Conservation (phyloP, 1,140 invertebrate species). For the Drosophila santomea region DNA sequence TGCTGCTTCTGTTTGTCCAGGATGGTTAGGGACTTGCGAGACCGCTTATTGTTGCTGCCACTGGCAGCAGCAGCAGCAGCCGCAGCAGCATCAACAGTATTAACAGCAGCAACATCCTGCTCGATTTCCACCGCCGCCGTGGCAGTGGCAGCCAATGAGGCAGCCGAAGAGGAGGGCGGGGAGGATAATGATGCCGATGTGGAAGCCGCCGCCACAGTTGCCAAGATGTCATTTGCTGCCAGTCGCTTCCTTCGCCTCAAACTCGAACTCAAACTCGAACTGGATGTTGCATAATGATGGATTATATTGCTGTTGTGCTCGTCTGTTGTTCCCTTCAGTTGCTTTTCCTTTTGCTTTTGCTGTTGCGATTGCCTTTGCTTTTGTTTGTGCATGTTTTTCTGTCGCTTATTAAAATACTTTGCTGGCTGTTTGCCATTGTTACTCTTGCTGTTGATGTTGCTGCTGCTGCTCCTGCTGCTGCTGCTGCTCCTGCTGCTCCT, state of each 20-base stretch:
- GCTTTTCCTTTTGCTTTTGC: slow-evolving; percentile 9
- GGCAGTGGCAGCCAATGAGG: slow-evolving; percentile 32
- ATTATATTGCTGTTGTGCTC: slow-evolving; percentile 71
- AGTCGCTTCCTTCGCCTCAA: slow-evolving; percentile 63
- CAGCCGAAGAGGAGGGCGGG: slow-evolving; percentile 21
- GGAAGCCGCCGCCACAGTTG: slow-evolving; percentile 48
- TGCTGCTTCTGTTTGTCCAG: slow-evolving; percentile 41
- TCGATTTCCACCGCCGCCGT: slow-evolving; percentile 32
- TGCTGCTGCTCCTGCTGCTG: slow-evolving; percentile 22
- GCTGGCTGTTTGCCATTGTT: slow-evolving; percentile 73
- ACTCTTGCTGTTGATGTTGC: slow-evolving; percentile 39
- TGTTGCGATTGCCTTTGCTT: slow-evolving; percentile 20
- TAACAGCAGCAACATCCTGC: slow-evolving; percentile 35
- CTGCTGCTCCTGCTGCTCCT: slow-evolving; percentile 14
- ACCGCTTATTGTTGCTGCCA: slow-evolving; percentile 46
- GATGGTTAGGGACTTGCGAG: slow-evolving; percentile 69
- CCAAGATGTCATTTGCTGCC: slow-evolving; percentile 65
- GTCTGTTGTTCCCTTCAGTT: slow-evolving; percentile 42
- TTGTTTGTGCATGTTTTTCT: slow-evolving; percentile 79
- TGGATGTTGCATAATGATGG: slow-evolving; percentile 74
- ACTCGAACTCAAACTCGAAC: slow-evolving; percentile 36
- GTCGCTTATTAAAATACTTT: slow-evolving; percentile 82
- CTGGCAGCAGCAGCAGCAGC: slow-evolving; percentile 13
- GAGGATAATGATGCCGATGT: slow-evolving; percentile 38
- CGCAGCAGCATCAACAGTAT: slow-evolving; percentile 9